Percentiles rank a stretch among this genome's conserved stretches.
phyloP scores from a whole-genome alignment of 2,888 invertebrate species.

The Kuschelorhynchus macadamiae region DNA sequence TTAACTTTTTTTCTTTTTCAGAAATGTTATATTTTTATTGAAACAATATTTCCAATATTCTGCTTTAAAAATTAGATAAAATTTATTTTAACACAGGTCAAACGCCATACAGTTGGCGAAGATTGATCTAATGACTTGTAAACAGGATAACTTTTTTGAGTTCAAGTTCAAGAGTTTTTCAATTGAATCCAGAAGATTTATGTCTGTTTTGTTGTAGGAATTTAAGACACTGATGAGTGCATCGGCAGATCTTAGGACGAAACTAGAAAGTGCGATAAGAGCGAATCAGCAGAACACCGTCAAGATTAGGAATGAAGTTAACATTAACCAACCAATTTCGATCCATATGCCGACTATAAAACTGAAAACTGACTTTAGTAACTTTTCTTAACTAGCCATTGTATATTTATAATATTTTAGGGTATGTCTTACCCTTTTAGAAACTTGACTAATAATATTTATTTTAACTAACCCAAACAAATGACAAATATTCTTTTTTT shows the following conservation, averaged over 20 bases:
- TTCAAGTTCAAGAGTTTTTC: too few relatives aligned
- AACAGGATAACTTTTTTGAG: too few relatives aligned
- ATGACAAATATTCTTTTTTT: too few relatives aligned
- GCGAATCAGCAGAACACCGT: slow-evolving; percentile 76
- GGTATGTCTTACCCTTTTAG: background rate
- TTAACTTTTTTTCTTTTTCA: too few relatives aligned
- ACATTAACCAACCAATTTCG: slow-evolving; percentile 64
- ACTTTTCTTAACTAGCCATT: slow-evolving; percentile 77
- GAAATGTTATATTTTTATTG: too few relatives aligned
- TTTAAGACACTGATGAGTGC: slow-evolving; percentile 93
- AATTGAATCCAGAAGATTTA: too few relatives aligned
- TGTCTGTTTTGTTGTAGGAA: slow-evolving; percentile 75
- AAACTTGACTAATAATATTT: background rate
- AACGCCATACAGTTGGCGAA: too few relatives aligned
- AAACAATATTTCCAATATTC: too few relatives aligned
- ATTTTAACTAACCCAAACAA: background rate
- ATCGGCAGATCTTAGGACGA: slow-evolving; percentile 82
- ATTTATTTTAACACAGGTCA: too few relatives aligned
- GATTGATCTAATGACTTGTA: too few relatives aligned
- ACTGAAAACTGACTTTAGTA: slow-evolving; percentile 95
- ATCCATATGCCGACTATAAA: slow-evolving; percentile 83
- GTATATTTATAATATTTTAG: background rate
- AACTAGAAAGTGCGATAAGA: slow-evolving; percentile 89
- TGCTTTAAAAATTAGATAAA: too few relatives aligned
- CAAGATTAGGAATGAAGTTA: slow-evolving; percentile 69